Conservation (phyloP, 2,113 vertebrate species). For the Suricata suricatta region DNA sequence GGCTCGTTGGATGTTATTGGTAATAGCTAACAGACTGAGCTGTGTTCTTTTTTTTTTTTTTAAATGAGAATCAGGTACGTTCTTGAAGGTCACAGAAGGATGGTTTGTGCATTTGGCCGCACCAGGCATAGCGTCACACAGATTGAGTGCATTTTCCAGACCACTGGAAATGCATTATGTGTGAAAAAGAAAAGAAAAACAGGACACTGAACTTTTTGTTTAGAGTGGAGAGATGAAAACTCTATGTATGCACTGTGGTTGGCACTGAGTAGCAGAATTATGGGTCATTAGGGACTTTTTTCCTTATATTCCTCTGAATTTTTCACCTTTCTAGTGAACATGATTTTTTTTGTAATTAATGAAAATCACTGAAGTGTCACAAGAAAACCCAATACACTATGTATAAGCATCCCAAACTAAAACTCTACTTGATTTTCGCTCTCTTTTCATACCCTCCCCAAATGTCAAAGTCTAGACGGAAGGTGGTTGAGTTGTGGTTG, state of each 20-base stretch:
- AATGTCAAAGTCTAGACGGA: neutral
- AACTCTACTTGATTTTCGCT: neutral
- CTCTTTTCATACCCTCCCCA: neutral
- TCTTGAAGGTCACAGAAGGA: rapidly evolving
- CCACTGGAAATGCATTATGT: neutral
- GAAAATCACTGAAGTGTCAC: neutral
- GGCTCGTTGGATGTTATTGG: neutral
- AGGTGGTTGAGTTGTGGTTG: neutral
- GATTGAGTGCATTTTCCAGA: neutral
- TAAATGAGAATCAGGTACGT: neutral
- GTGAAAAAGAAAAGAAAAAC: neutral
- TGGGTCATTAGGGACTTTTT: neutral
- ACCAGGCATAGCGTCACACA: neutral
- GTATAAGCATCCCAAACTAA: neutral
- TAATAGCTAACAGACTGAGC: neutral
- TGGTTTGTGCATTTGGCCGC: rapidly evolving
- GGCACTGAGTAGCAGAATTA: neutral
- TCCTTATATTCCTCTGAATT: neutral
- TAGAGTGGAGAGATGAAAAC: neutral
- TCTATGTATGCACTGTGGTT: rapidly evolving
- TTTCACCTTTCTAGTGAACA: neutral
- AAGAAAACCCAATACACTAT: neutral
- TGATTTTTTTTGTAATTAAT: neutral
- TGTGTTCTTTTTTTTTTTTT: no score
- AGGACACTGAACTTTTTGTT: neutral